Percentiles rank a stretch among this genome's conserved stretches.
Evolutionary conservation across 2,888 invertebrate genomes (phyloP).

Genomic region (Chrysodeixis includens): DNA sequence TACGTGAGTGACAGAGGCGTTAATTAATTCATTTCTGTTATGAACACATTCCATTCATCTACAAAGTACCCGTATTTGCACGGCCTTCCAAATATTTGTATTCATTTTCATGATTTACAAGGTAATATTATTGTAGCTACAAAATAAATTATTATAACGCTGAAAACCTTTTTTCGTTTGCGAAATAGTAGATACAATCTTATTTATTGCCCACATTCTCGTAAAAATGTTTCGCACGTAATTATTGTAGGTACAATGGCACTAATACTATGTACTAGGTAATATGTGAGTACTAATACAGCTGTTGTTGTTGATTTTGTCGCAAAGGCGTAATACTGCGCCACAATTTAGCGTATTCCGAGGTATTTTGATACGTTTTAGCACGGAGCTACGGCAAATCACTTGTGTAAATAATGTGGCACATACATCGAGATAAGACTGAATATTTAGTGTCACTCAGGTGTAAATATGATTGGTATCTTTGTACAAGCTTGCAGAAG

Average conservation of each 20-base stretch:
- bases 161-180: too few relatives aligned
- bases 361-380: conserved; percentile 59
- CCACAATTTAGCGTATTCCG: conserved; percentile 50
- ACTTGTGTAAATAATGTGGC: conserved; percentile 60
- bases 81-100: conserved; percentile 51
- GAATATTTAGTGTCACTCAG: conserved; percentile 8
- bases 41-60: conserved; percentile 22
- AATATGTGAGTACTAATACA: too few relatives aligned
- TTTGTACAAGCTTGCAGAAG: neutral
- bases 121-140: neutral
- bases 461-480: neutral
- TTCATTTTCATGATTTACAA: neutral
- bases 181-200: too few relatives aligned
- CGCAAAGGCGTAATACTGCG: conserved; percentile 38
- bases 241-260: neutral
- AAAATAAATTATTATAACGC: neutral
- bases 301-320: neutral
- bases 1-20: conserved; percentile 34
- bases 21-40: conserved; percentile 45
- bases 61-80: conserved; percentile 46
- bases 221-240: too few relatives aligned
- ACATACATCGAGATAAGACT: conserved; percentile 28
- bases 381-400: conserved; percentile 66
- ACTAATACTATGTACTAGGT: neutral
- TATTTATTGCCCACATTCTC: too few relatives aligned